phyloP scores from a whole-genome alignment of 2,113 vertebrate species.

The Calidris pygmaea region DNA sequence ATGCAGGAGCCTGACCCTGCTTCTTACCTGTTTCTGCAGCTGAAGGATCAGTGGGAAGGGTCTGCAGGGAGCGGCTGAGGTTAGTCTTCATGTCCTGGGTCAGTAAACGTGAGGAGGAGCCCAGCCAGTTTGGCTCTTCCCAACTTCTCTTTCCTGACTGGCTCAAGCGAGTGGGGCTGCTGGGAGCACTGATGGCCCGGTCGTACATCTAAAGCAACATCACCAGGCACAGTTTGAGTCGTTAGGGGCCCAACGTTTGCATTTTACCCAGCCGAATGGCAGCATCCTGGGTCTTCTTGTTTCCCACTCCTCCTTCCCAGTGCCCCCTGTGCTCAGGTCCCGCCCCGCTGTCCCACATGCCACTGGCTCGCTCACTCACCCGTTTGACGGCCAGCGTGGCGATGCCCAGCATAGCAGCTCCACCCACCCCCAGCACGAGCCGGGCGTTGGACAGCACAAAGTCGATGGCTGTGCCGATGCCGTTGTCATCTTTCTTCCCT shows the following conservation, averaged over 20 bases:
- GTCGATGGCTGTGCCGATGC: constrained; percentile 92
- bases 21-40: constrained; percentile 80
- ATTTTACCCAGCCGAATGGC: not conserved
- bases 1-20: not conserved
- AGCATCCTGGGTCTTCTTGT: rapidly evolving
- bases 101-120: constrained; percentile 87
- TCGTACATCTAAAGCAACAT: constrained; percentile 88
- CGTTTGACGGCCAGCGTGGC: constrained; percentile 94
- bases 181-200: constrained; percentile 91
- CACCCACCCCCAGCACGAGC: constrained; percentile 94
- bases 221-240: not conserved
- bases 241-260: rapidly evolving
- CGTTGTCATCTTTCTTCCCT: constrained; percentile 94
- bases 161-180: constrained; percentile 91
- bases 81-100: constrained; percentile 90
- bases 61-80: constrained; percentile 92
- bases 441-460: constrained; percentile 97
- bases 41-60: constrained; percentile 81
- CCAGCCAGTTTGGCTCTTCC: constrained; percentile 97
- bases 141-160: constrained; percentile 90
- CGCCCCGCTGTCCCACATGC: rapidly evolving
- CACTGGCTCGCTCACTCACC: constrained; percentile 69
- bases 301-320: not conserved
- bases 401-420: constrained; percentile 96
- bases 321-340: not conserved